A percentile compares a stretch with the other conserved stretches of the same genome.
phyloP scores from a whole-genome alignment of 1,140 invertebrate species.

The Achatina immaculata region DNA sequence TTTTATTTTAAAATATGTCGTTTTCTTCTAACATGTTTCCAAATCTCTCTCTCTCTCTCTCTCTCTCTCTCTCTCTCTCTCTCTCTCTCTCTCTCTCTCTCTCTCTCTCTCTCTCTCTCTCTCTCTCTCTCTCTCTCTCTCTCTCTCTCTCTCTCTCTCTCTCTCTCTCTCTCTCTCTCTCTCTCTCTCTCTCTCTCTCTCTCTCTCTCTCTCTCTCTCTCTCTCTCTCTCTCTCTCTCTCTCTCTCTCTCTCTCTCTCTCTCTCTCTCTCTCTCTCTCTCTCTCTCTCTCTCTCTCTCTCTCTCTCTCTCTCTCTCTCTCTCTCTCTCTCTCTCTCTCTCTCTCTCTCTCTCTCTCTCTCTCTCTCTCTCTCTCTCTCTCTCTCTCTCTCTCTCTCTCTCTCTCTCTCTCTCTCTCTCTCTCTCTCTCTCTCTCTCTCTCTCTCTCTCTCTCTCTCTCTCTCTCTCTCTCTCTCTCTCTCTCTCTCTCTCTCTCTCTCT shows the following conservation, averaged over 20 bases:
- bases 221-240: neutral
- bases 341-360: slow-evolving; percentile 8
- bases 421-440: neutral
- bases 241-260: neutral
- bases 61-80: too few species aligned
- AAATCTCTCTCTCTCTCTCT: too few species aligned
- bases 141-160: too few species aligned
- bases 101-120: too few species aligned
- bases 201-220: neutral
- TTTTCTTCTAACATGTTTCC: too few species aligned
- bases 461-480: too few species aligned
- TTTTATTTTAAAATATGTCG: too few species aligned
- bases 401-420: neutral
- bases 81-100: too few species aligned
- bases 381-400: neutral
- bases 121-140: too few species aligned
- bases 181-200: neutral
- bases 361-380: neutral
- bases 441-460: neutral
- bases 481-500: too few species aligned
- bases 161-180: neutral
- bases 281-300: neutral
- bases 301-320: too few species aligned
- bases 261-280: slow-evolving; percentile 4
- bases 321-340: too few species aligned